A percentile compares a stretch with the other conserved stretches of the same genome.
These are phyloP conservation scores for Brachyhypopomus gauderio DNA, from an alignment of 2,113 vertebrate species.

Conservation along the genomic window DNA sequence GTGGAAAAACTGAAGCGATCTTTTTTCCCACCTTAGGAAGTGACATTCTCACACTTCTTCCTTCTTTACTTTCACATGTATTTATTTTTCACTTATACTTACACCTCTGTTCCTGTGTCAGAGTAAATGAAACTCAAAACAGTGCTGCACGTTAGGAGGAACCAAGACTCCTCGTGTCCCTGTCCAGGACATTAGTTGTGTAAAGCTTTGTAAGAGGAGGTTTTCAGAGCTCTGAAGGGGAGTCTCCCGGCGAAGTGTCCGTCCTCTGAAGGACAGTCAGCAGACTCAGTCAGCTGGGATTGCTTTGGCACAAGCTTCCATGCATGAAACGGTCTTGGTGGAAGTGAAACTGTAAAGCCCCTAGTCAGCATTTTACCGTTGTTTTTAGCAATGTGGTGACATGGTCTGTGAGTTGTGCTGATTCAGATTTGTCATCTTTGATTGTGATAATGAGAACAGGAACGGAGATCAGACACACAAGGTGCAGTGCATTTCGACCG, in stretches of 20 bases:
- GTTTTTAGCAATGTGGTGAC: not conserved
- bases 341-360: not conserved
- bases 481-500: not conserved
- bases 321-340: conserved; percentile 1
- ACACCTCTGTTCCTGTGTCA: not conserved
- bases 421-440: not conserved
- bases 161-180: conserved; percentile 14
- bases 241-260: conserved; percentile 30
- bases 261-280: conserved; percentile 38
- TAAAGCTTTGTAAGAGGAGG: conserved; percentile 30
- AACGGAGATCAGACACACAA: not conserved
- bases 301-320: not conserved
- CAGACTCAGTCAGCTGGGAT: conserved; percentile 22
- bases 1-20: too few relatives aligned
- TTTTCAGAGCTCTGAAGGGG: conserved; percentile 38
- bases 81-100: conserved; percentile 7
- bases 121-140: conserved; percentile 3
- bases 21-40: too few relatives aligned
- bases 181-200: conserved; percentile 37
- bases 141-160: not conserved
- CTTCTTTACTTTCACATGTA: not conserved
- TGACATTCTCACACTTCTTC: not conserved
- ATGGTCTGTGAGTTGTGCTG: not conserved
- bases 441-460: not conserved
- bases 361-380: not conserved